Base-by-base conservation (phyloP, 2,797 vertebrate species). In the Sternotherus odoratus region DNA sequence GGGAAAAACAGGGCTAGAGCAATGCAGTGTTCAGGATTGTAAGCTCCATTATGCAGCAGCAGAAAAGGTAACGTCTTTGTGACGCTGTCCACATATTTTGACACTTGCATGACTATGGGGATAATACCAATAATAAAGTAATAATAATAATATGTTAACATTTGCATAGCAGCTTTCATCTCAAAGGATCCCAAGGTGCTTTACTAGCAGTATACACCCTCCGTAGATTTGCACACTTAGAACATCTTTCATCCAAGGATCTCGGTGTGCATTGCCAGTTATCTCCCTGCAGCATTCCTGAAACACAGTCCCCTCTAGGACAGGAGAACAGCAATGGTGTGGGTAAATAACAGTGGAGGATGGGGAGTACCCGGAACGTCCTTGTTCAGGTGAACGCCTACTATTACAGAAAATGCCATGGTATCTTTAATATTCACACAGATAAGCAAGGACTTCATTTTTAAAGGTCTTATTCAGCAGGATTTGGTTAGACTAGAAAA, bases 91-190 rank as follows among this genome's bases (percentile, higher is more conserved):
- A 48, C 86, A 48, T 57, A 81, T 92, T 96, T 93, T 90, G 49
- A 77, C 92, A 75, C 43, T 43, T 48, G 72, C 46, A 15, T 74
- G 43, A 28, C 24, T 46, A 8, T 75, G 15, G 4, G 8, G 26
- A 75, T 57, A 54, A 92, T 94, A 95, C 82, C 84, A 90, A 82
- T 75, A 95, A 92, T 88, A 93, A 94, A 95, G 30, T 57, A 90
- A 80, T 77, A 88, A 88, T 81, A 94, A 53, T 83, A 95, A 82
- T 30, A 66, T 36, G 33, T 0, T 7, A 83, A 63, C 60, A 95
- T 94, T 95, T 90, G 86, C 0, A 0, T 84, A 94, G 90, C 12
- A 89, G 50, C 88, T 86, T 82, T 49, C 50, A 84, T 46, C 36
- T 46, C 26, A 48, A 48, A 75, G 72, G 26, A 75, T 85, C 82